Conservation (phyloP, 2,113 vertebrate species). For the Mormyrus iriodes region DNA sequence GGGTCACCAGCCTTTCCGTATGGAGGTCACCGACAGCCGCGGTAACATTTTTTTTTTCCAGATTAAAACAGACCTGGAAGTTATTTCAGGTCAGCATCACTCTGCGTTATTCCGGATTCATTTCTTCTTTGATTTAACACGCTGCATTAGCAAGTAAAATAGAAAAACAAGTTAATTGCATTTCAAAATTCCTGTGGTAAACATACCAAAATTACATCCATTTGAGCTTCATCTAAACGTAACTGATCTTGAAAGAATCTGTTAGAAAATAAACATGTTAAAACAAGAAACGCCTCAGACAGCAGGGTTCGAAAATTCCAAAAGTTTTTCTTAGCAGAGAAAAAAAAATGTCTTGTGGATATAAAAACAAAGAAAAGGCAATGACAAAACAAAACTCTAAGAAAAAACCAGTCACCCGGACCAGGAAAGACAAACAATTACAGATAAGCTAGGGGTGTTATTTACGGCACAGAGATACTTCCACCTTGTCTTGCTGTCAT, state of each 20-base stretch:
- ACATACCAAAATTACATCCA: not conserved
- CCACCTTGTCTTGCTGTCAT: not conserved
- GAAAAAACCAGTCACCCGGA: not conserved
- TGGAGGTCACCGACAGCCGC: not conserved
- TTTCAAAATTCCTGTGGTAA: not conserved
- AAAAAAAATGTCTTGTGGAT: not conserved
- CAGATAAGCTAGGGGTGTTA: not conserved
- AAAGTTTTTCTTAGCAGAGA: not conserved
- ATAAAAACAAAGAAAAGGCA: not conserved
- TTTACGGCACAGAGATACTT: not conserved
- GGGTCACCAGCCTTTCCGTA: not conserved
- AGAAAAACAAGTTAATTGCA: slow-evolving; percentile 7
- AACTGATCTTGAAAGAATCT: slow-evolving; percentile 6
- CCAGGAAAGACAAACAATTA: not conserved
- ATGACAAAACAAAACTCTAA: not conserved
- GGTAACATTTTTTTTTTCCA: not conserved
- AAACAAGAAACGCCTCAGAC: not conserved
- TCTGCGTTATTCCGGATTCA: not conserved
- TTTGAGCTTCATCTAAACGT: not conserved
- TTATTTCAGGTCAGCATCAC: not conserved
- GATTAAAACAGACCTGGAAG: not conserved
- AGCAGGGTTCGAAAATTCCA: not conserved
- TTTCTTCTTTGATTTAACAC: slow-evolving; percentile 4
- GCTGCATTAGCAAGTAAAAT: not conserved
- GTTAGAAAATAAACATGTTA: not conserved